Evolutionary conservation across 2,113 vertebrate species (phyloP), one percentile per base, ranked within the genome.

Genomic region (Platichthys flesus): DNA sequence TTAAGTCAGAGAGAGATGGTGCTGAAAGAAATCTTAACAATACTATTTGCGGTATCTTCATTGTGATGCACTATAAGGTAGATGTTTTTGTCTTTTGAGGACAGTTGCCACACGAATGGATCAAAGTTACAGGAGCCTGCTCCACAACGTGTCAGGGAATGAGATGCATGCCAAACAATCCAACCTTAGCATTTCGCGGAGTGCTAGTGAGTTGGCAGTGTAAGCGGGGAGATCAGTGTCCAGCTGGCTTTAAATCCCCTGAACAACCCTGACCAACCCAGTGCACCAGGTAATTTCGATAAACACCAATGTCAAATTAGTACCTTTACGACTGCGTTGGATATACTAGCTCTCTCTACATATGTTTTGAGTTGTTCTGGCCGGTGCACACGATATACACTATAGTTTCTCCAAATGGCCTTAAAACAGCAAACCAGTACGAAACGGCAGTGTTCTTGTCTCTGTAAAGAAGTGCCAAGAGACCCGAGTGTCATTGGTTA

Each of bases 221-320:
- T 61, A 71, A 67, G 66, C 67, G 35, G 57, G 66, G 69, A 73
- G 68, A 74, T 82, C 83, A 67, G 69, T 71, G 64, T 87, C 68
- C 85, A 82, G 87, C 74, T 88, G 80, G 75, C 77, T 85, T 80
- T 76, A 54, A 81, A 79, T 76, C 62, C 71, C 16, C 23, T 69
- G 73, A 75, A 76, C 20, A 81, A 77, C 84, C 78, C 14, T n/a
- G 21, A 70, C 84, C 60, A 47, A 52, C 83, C 76, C 81, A 28
- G 58, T 51, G 69, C 62, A 74, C 74, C 49, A 71, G 81, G 82
- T 88, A 42, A 87, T 82, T 88, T 88, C 71, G 76, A 74, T 78
- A 90, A 87, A 87, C 91, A 84, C 49, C 28, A 35, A 51, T 35
- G 79, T 87, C 87, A 86, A 85, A 89, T 83, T 85, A 87, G 54